phyloP scores from a whole-genome alignment of 2,113 vertebrate genomes.

The Strigops habroptila region DNA sequence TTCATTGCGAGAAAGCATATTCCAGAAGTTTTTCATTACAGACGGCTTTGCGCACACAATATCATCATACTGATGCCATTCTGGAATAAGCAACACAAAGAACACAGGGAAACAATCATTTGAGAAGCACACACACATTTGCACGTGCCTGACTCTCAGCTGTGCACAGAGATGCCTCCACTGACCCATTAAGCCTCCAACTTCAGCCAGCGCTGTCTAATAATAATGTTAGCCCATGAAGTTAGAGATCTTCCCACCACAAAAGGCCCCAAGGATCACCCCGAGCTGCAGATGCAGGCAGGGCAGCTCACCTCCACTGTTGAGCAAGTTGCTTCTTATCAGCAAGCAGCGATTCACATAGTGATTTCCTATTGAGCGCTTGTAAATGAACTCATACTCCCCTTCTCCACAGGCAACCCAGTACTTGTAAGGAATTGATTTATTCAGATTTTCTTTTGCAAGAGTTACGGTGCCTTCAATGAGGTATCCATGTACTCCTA shows the following conservation, averaged over 20 bases:
- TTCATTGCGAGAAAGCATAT: rapidly evolving
- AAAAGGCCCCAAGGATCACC: rapidly evolving
- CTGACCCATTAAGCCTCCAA: neutral
- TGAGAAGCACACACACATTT: neutral
- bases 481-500: slow-evolving; percentile 76
- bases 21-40: rapidly evolving
- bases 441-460: neutral
- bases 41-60: slow-evolving; percentile 75
- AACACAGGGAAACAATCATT: neutral
- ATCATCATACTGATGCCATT: slow-evolving; percentile 96
- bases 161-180: neutral
- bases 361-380: rapidly evolving
- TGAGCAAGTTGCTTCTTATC: neutral
- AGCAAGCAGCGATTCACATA: slow-evolving; percentile 42
- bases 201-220: neutral
- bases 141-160: neutral
- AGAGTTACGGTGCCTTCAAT: slow-evolving; percentile 74
- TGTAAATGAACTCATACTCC: slow-evolving; percentile 70
- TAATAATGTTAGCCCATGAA: neutral
- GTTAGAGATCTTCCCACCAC: neutral
- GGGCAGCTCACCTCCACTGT: neutral
- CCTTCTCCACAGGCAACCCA: neutral
- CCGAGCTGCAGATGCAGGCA: rapidly evolving
- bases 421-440: slow-evolving; percentile 86
- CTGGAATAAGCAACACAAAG: slow-evolving; percentile 22